Evolutionary conservation across 2,113 vertebrate genomes (phyloP).

Genomic region (Penelope pileata): DNA sequence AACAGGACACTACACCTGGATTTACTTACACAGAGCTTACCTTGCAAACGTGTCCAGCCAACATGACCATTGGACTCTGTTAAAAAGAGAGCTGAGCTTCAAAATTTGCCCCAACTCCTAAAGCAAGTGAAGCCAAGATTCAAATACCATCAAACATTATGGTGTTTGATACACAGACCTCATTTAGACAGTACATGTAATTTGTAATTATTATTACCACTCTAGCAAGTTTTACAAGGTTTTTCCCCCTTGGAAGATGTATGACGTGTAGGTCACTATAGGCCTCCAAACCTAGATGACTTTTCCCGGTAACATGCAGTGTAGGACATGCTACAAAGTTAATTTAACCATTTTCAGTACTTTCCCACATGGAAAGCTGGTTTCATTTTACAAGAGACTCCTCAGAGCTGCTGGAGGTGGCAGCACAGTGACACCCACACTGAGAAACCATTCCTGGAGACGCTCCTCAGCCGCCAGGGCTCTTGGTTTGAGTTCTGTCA

Average conservation of each 20-base stretch:
- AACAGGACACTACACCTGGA: background rate
- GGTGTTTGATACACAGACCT: background rate
- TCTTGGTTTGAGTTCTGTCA: no score
- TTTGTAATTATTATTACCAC: background rate
- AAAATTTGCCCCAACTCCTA: background rate
- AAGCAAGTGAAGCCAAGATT: background rate
- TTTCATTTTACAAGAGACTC: background rate
- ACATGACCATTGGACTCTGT: background rate
- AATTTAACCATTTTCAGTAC: background rate
- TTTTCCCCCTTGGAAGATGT: background rate
- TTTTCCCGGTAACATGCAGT: background rate
- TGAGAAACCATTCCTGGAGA: accelerated
- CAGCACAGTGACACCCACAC: accelerated
- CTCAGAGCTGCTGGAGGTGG: background rate
- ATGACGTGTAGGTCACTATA: background rate
- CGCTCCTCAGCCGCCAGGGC: no score
- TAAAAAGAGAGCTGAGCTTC: background rate
- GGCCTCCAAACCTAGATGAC: background rate
- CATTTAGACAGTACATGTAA: background rate
- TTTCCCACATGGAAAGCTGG: background rate
- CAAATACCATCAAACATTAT: background rate
- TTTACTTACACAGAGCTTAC: background rate
- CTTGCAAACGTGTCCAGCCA: background rate
- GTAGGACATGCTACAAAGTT: background rate
- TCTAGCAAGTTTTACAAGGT: background rate